Evolutionary conservation across 2,113 vertebrate genomes (phyloP).

Genomic region (Andinoacara biseriatus): DNA sequence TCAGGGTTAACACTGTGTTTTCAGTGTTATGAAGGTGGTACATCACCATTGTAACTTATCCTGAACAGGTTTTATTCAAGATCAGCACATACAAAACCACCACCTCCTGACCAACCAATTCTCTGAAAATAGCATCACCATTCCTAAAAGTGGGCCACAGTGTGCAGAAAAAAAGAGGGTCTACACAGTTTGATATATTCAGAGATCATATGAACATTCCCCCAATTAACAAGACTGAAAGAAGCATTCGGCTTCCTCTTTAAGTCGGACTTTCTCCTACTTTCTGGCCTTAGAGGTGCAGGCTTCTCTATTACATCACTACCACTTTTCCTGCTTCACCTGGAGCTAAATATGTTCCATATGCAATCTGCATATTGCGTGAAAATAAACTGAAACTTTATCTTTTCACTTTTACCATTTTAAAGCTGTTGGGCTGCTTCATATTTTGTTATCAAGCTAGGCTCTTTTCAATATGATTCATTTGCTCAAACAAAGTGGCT

Average conservation of each 20-base stretch:
- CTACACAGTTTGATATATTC: background rate
- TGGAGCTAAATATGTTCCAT: no score
- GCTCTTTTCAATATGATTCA: background rate
- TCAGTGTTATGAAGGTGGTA: rapidly evolving
- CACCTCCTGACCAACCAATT: background rate
- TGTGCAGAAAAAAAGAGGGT: background rate
- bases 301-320: no score
- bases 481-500: background rate
- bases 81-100: background rate
- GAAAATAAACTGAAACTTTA: no score
- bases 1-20: background rate
- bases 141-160: background rate
- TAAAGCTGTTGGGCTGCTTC: background rate
- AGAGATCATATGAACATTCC: background rate
- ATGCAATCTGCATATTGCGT: no score
- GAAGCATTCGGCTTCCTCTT: no score
- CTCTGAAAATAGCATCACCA: background rate
- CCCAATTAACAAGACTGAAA: background rate
- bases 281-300: no score
- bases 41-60: background rate
- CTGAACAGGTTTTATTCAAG: background rate
- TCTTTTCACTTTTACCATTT: background rate
- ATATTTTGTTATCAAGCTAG: background rate
- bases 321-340: no score
- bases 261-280: no score